Evolutionary conservation across 2,797 vertebrate species (phyloP).

Genomic region (Eleutherodactylus coqui): DNA sequence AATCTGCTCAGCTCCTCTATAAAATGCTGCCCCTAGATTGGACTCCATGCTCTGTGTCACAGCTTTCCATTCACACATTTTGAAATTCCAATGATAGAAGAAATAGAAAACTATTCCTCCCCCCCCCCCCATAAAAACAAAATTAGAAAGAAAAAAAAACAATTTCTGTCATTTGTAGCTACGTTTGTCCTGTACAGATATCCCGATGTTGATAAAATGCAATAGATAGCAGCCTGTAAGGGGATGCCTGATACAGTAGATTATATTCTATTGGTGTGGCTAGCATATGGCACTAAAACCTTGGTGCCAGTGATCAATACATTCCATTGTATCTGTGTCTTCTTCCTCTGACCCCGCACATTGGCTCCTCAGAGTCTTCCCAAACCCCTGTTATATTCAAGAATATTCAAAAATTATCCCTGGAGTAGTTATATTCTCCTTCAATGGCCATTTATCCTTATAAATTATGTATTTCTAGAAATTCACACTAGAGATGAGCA

Average conservation of each 20-base stretch:
- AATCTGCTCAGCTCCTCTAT: too few species aligned
- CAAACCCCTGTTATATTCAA: neutral
- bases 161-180: neutral
- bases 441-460: neutral
- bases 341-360: neutral
- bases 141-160: too few species aligned
- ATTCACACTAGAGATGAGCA: too few species aligned
- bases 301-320: neutral
- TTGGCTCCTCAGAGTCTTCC: neutral
- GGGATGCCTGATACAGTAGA: too few species aligned
- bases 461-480: neutral
- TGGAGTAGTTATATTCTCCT: neutral
- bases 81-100: too few species aligned
- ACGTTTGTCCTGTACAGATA: neutral
- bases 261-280: neutral
- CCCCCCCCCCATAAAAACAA: too few species aligned
- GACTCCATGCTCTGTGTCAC: too few species aligned
- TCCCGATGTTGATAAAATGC: neutral
- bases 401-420: neutral
- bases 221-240: too few species aligned
- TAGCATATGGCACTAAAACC: neutral
- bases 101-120: too few species aligned
- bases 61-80: too few species aligned
- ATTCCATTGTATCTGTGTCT: neutral
- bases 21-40: too few species aligned